Evolutionary conservation across 1,140 invertebrate species (phyloP).

Genomic region (Samia ricini): DNA sequence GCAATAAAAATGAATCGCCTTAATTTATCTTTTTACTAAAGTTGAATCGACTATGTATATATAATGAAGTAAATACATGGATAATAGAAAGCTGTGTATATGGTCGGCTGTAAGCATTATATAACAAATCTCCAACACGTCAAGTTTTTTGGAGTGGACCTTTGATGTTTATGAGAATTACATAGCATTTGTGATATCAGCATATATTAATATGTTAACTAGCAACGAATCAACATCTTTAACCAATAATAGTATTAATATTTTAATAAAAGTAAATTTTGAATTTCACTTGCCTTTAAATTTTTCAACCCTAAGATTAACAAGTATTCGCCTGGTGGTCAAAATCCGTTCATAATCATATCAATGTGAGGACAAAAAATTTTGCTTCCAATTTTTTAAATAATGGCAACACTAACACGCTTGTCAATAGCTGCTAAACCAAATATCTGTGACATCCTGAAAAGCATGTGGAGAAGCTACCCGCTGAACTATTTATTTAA

Average conservation of each 20-base stretch:
- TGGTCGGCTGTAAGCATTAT: slow-evolving; percentile 36
- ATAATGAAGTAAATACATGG: background rate
- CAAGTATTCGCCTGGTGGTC: too few species aligned
- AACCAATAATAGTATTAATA: background rate
- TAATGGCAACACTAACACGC: too few species aligned
- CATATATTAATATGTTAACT: background rate
- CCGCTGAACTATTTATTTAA: too few species aligned
- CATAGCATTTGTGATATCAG: background rate
- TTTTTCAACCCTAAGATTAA: too few species aligned
- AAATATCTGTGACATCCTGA: too few species aligned
- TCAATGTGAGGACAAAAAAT: too few species aligned
- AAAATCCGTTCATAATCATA: too few species aligned
- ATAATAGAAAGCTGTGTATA: background rate
- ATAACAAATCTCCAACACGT: slow-evolving; percentile 49
- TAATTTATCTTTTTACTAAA: background rate
- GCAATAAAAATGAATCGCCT: background rate
- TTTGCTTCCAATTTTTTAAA: too few species aligned
- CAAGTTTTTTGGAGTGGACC: slow-evolving; percentile 41
- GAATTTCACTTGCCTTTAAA: too few species aligned
- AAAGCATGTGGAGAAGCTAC: too few species aligned
- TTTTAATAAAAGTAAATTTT: background rate
- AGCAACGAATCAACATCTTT: background rate
- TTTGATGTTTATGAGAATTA: slow-evolving; percentile 10
- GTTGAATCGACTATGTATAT: slow-evolving; percentile 4
- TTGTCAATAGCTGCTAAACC: too few species aligned